phyloP scores from a whole-genome alignment of 2,113 vertebrate species.

The Dascyllus trimaculatus region DNA sequence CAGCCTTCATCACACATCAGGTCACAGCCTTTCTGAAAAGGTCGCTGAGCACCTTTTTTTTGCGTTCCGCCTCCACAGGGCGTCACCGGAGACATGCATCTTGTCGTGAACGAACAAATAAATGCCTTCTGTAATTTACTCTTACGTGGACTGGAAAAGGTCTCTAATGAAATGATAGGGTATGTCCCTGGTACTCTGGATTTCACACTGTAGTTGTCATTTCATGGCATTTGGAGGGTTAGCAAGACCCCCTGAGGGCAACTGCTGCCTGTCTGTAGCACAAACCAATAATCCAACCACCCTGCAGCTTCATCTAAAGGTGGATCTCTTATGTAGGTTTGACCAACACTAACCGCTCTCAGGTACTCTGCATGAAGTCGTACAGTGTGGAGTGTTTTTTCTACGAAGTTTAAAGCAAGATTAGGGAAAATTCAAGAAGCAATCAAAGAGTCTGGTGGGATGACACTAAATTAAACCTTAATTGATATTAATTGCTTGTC shows the following conservation, averaged over 20 bases:
- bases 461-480: not conserved
- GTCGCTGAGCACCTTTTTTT: constrained; percentile 39
- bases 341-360: not conserved
- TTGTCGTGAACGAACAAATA: constrained; percentile 29
- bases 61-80: constrained; percentile 7
- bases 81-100: constrained; percentile 21
- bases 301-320: not conserved
- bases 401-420: not conserved
- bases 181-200: not conserved
- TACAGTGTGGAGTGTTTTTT: not conserved
- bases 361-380: not conserved
- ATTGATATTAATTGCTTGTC: no score
- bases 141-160: constrained; percentile 1
- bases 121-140: constrained; percentile 40
- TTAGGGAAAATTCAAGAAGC: not conserved
- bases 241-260: not conserved
- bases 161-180: not conserved
- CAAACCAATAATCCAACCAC: not conserved
- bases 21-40: constrained; percentile 55
- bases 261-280: not conserved
- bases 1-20: constrained; percentile 59
- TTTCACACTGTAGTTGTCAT: not conserved
- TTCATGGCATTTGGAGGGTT: not conserved
- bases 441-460: no score
- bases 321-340: not conserved